Conservation (phyloP, 2,797 vertebrate genomes). For the Sebastes miniatus region DNA sequence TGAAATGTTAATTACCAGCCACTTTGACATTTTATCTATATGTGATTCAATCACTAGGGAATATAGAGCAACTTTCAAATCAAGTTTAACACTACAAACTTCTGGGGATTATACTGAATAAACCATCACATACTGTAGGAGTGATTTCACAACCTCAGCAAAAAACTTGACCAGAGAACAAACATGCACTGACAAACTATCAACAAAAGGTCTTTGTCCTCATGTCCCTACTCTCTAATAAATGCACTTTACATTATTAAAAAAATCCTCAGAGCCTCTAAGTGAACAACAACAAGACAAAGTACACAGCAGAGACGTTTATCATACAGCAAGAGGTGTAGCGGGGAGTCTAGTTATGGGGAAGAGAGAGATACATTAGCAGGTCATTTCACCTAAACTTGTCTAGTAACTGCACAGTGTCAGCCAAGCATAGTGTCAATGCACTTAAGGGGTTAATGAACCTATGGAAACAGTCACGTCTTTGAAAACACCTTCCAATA, state of each 20-base stretch:
- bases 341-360: slow-evolving; percentile 77
- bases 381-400: slow-evolving; percentile 82
- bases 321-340: slow-evolving; percentile 83
- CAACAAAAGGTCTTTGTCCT: slow-evolving; percentile 79
- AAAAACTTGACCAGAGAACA: slow-evolving; percentile 83
- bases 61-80: slow-evolving; percentile 74
- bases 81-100: slow-evolving; percentile 75
- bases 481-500: slow-evolving; percentile 78
- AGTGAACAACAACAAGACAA: slow-evolving; percentile 85
- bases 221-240: slow-evolving; percentile 81
- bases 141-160: slow-evolving; percentile 80
- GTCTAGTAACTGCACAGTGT: slow-evolving; percentile 84
- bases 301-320: slow-evolving; percentile 85
- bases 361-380: slow-evolving; percentile 81
- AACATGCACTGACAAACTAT: slow-evolving; percentile 86
- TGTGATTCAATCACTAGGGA: slow-evolving; percentile 75
- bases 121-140: slow-evolving; percentile 79
- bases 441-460: slow-evolving; percentile 83
- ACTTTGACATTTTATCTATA: slow-evolving; percentile 68
- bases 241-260: slow-evolving; percentile 83
- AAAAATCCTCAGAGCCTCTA: slow-evolving; percentile 83
- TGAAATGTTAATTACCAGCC: slow-evolving; percentile 68
- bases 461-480: slow-evolving; percentile 82
- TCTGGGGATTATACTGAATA: slow-evolving; percentile 77
- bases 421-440: slow-evolving; percentile 85